Evolutionary conservation across 2,888 invertebrate species (phyloP), one percentile per base, ranked within the genome.

Genomic region (Therioaphis trifolii): DNA sequence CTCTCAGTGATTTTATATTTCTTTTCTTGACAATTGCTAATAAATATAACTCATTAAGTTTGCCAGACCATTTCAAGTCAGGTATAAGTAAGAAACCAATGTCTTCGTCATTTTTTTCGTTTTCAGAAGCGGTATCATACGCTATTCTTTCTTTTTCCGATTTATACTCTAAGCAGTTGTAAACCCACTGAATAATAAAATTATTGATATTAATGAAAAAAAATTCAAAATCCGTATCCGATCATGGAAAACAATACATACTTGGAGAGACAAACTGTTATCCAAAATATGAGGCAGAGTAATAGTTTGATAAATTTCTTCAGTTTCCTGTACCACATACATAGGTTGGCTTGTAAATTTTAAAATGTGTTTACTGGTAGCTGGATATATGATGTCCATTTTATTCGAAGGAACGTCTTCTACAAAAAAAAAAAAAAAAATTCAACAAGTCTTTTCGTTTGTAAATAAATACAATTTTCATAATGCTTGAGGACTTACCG

Each of bases 11-110:
- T 88, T 93, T 94, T 9, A 99, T 91, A 74, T 91, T 92, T 86
- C 91, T 92, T 85, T 92, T 91, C 86, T 93, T 92, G 0, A 93
- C 91, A 84, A 99, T 92, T 0, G 95, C 98, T 80, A 97, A 89
- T 11, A 96, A 89, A 88, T 99, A 97, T 18, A 99, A 89, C 87
- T 95, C 94, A 24, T 92, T 86, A 71, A 90, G 89, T 68, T 91
- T 89, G 18, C 96, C 95, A 89, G 98, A 95, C 99, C 99, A 99
- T 89, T 99, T 99, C 84, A 98, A 90, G 89, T 99, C 99, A 0
- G 97, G 97, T 0, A 97, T 87, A 18, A 99, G 89, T 18, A 99
- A 90, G 88, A 98, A 99, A 0, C 98, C 98, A 85, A 89, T 92
- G 68, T 92, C 91, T 1, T 94, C 92, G 88, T 96, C 93, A 7